phyloP scores from a whole-genome alignment of 2,113 vertebrate species.

The Catharus fuscescens region DNA sequence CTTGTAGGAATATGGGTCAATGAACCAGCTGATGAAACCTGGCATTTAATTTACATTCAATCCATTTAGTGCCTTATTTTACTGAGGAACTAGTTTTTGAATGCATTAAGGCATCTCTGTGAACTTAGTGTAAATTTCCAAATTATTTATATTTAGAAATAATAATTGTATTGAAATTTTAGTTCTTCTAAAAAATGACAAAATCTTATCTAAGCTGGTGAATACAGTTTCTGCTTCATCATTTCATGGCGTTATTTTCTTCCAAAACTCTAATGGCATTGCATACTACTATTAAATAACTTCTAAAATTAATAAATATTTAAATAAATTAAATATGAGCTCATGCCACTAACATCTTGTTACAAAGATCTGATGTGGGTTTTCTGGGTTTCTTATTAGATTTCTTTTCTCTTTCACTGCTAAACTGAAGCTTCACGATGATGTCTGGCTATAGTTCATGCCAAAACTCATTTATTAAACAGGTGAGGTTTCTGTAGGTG shows the following conservation, averaged over 20 bases:
- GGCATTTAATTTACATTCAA: neutral
- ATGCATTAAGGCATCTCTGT: neutral
- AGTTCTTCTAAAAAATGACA: neutral
- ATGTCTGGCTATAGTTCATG: neutral
- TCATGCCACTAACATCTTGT: neutral
- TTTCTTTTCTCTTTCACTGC: neutral
- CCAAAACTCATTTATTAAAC: neutral
- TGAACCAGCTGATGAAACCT: neutral
- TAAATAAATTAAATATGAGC: neutral
- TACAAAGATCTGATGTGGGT: neutral
- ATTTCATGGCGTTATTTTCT: neutral
- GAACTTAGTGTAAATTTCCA: neutral
- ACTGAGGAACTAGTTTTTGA: neutral
- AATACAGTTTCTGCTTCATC: neutral
- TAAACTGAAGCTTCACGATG: neutral
- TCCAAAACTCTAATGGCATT: neutral
- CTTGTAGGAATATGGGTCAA: neutral
- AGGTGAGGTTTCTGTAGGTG: neutral
- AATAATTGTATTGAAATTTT: neutral
- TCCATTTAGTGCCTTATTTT: neutral
- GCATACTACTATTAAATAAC: neutral
- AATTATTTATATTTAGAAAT: neutral
- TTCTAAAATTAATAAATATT: too few species aligned
- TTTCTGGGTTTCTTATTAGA: neutral
- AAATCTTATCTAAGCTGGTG: neutral